These are phyloP conservation scores for Pelochelys cantorii DNA, from an alignment of 2,797 vertebrate species.

Conservation along the genomic window DNA sequence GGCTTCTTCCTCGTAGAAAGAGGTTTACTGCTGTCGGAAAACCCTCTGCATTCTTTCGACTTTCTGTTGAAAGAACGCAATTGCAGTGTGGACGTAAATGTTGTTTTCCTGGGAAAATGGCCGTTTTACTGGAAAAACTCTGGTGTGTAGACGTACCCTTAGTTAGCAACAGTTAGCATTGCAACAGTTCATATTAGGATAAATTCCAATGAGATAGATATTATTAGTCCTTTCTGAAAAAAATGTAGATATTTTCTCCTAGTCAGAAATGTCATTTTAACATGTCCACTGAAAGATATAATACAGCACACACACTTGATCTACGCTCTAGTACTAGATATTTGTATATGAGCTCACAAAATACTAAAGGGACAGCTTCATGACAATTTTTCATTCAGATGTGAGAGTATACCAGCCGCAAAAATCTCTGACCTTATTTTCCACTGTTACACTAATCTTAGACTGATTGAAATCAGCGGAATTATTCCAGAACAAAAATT, in stretches of 20 bases:
- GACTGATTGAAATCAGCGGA: accelerated
- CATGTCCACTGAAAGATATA: neutral
- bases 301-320: neutral
- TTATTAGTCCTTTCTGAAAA: neutral
- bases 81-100: no score
- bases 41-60: no score
- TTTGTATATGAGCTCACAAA: neutral
- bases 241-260: neutral
- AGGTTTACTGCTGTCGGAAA: no score
- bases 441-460: neutral
- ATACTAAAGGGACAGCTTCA: neutral
- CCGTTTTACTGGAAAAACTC: no score
- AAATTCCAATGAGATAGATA: accelerated
- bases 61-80: no score
- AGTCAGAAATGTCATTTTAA: neutral
- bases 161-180: neutral
- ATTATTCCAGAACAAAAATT: neutral
- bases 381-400: neutral
- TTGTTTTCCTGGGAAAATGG: no score
- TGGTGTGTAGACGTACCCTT: no score
- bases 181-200: neutral
- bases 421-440: neutral
- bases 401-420: neutral
- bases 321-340: neutral
- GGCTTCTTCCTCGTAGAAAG: no score